These are phyloP conservation scores for Leucophenga maculata DNA, from an alignment of 2,888 invertebrate species.

Conservation along the genomic window DNA sequence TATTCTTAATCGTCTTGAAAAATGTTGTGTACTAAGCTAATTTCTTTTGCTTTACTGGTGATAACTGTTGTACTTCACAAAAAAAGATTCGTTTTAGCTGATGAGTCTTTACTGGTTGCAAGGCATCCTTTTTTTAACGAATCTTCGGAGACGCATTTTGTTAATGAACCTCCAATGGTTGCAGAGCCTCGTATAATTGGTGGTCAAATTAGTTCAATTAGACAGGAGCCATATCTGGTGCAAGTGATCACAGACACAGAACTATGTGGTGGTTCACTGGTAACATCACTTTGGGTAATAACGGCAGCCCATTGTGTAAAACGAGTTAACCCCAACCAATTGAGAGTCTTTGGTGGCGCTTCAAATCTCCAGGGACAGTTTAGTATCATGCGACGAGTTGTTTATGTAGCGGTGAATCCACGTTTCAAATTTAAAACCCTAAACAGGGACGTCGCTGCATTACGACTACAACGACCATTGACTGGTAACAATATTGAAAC, in stretches of 20 bases:
- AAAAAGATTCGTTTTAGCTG: background rate
- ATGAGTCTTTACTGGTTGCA: background rate
- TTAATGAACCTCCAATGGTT: background rate
- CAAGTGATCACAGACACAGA: constrained; percentile 42
- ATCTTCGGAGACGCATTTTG: too few relatives aligned
- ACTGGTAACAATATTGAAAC: constrained; percentile 49
- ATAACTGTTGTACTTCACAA: constrained; percentile 34
- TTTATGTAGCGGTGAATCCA: constrained; percentile 38
- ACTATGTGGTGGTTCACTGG: constrained; percentile 55
- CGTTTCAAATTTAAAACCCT: constrained; percentile 49
- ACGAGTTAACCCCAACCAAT: constrained; percentile 24
- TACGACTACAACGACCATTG: constrained; percentile 47
- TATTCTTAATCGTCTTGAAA: background rate
- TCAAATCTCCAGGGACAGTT: constrained; percentile 38
- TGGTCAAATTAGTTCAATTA: constrained; percentile 42
- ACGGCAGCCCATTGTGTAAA: constrained; percentile 59
- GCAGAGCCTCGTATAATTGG: constrained; percentile 51
- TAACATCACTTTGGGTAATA: constrained; percentile 53
- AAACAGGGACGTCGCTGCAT: constrained; percentile 56
- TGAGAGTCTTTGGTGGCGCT: constrained; percentile 49
- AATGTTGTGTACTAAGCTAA: background rate
- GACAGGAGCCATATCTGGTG: constrained; percentile 50
- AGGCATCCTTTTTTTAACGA: too few relatives aligned
- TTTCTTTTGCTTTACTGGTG: constrained; percentile 1
- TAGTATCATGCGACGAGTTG: constrained; percentile 37